These are phyloP conservation scores for Dendronephthya gigantea DNA, from an alignment of 64 coral and sea anemone genomes.

Conservation along the genomic window DNA sequence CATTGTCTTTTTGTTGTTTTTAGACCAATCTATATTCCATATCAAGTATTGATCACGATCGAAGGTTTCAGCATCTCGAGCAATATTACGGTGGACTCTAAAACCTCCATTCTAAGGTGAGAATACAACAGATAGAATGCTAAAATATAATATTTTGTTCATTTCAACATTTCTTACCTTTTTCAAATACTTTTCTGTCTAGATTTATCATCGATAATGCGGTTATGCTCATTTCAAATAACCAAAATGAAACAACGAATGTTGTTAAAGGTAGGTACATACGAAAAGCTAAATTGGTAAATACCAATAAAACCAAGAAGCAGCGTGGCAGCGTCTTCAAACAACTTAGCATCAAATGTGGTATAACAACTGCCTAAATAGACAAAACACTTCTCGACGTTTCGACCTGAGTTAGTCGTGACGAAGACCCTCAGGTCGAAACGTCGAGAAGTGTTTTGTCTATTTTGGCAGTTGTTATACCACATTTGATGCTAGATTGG, in stretches of 20 bases:
- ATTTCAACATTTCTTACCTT: not conserved
- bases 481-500: too few species aligned
- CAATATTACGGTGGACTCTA: conserved; percentile 78
- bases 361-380: too few species aligned
- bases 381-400: too few species aligned
- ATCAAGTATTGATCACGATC: conserved; percentile 68
- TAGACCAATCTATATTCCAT: conserved; percentile 80
- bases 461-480: too few species aligned
- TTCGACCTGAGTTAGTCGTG: too few species aligned
- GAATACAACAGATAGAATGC: not conserved
- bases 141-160: not conserved
- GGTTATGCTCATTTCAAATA: conserved; percentile 72
- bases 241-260: conserved; percentile 50
- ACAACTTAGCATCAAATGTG: too few species aligned
- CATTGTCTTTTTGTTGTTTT: not conserved
- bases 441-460: too few species aligned
- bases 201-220: conserved; percentile 98
- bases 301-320: too few species aligned
- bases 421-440: too few species aligned
- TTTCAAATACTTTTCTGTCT: not conserved
- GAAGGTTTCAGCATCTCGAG: conserved; percentile 89
- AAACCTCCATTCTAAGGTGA: conserved; percentile 69
- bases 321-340: too few species aligned
- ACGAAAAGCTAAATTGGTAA: too few species aligned
- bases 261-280: conserved; percentile 62